phyloP scores from a whole-genome alignment of 2,888 invertebrate genomes.

The Venusia cambrica region DNA sequence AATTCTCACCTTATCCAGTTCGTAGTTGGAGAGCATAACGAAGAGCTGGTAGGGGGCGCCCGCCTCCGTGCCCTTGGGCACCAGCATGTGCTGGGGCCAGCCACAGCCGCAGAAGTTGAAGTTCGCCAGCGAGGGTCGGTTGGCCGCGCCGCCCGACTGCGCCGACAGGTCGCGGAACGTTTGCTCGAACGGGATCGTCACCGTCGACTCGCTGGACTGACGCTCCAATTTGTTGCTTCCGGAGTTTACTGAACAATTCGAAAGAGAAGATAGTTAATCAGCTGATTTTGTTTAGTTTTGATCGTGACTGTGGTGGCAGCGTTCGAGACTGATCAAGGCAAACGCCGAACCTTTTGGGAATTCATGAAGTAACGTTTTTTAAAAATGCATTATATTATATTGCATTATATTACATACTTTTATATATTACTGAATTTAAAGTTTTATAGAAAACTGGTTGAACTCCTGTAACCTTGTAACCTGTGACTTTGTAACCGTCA shows the following conservation, averaged over 20 bases:
- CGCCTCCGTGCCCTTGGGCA: conserved; percentile 72
- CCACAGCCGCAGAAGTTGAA: conserved; percentile 84
- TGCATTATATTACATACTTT: too few relatives aligned
- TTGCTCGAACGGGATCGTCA: conserved; percentile 81
- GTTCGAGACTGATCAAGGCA: too few relatives aligned
- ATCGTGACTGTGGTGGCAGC: too few relatives aligned
- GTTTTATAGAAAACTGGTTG: too few relatives aligned
- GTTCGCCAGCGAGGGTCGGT: conserved; percentile 40
- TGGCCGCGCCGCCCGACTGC: conserved; percentile 43
- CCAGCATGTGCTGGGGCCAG: conserved; percentile 82
- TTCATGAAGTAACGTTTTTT: too few relatives aligned
- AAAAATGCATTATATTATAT: too few relatives aligned
- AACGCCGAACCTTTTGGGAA: too few relatives aligned
- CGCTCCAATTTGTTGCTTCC: conserved; percentile 80
- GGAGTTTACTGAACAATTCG: conserved; percentile 81
- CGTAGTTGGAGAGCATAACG: conserved; percentile 75
- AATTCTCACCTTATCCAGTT: conserved; percentile 66
- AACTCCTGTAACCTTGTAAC: too few relatives aligned
- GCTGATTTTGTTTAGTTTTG: too few relatives aligned
- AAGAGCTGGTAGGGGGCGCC: conserved; percentile 65
- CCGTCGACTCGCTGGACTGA: conserved; percentile 79
- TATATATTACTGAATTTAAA: too few relatives aligned
- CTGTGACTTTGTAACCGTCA: too few relatives aligned
- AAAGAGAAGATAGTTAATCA: not conserved
- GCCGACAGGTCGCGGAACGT: conserved; percentile 78